A percentile compares a stretch with the other conserved stretches of the same genome.
Conservation (phyloP, 2,797 vertebrate species). For the Aphelocoma californica region DNA sequence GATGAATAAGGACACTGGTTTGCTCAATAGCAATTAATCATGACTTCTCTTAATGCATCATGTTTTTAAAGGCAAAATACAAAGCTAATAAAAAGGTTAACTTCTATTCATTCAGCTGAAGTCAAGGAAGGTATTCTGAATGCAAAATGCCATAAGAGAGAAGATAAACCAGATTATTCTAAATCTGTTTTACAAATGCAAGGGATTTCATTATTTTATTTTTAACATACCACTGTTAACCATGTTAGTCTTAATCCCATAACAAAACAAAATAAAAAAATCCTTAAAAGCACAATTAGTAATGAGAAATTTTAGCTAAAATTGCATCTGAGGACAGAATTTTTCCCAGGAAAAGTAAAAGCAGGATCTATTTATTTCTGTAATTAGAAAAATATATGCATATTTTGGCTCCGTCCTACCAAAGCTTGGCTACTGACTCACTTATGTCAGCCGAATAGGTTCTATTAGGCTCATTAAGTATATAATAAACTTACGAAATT, state of each 20-base stretch:
- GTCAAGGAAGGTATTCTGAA: background rate
- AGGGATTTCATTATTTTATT: background rate
- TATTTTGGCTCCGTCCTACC: background rate
- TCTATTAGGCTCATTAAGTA: background rate
- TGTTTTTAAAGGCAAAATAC: background rate
- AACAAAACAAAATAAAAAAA: background rate
- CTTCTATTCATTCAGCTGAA: background rate
- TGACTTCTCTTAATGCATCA: background rate
- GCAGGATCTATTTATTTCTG: background rate
- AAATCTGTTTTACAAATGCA: background rate
- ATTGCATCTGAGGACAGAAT: background rate
- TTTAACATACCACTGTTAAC: background rate
- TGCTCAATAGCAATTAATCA: constrained; percentile 47
- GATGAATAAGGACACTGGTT: constrained; percentile 33
- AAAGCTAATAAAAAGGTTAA: background rate
- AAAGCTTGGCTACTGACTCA: background rate
- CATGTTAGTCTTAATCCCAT: background rate
- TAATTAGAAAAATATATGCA: background rate
- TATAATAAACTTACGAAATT: background rate
- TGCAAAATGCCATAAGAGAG: background rate
- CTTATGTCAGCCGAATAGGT: background rate
- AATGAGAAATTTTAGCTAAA: background rate
- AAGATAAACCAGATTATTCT: background rate
- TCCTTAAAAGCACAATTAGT: background rate
- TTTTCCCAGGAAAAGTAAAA: background rate